These are phyloP conservation scores for Eueides isabella DNA, from an alignment of 1,140 invertebrate species.

Conservation along the genomic window DNA sequence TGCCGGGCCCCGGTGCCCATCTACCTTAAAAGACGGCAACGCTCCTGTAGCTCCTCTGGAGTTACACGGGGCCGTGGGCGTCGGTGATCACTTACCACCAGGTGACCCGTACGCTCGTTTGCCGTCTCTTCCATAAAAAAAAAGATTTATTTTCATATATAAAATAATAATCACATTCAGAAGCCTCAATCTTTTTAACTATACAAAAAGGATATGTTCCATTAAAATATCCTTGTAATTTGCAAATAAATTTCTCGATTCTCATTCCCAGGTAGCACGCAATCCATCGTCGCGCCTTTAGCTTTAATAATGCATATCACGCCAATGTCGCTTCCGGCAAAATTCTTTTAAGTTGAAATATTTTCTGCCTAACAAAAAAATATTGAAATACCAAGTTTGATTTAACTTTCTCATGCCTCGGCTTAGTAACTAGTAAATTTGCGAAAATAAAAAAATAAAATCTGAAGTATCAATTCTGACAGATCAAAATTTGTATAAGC, in stretches of 20 bases:
- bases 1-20: too few relatives aligned
- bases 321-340: slow-evolving; percentile 10
- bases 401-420: background rate
- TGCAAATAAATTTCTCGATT: slow-evolving; percentile 2
- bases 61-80: too few relatives aligned
- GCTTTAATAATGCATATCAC: slow-evolving; percentile 10
- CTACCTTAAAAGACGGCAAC: too few relatives aligned
- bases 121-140: too few relatives aligned
- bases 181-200: background rate
- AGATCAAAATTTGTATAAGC: too few relatives aligned
- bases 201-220: background rate
- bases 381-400: background rate
- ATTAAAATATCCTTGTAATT: slow-evolving; percentile 4
- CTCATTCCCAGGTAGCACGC: slow-evolving; percentile 12
- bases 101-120: too few relatives aligned
- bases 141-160: too few relatives aligned
- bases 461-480: too few relatives aligned
- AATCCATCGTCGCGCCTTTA: slow-evolving; percentile 8
- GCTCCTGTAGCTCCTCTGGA: too few relatives aligned
- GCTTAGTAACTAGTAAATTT: background rate
- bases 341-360: background rate
- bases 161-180: background rate
- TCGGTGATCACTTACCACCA: too few relatives aligned
- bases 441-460: too few relatives aligned
- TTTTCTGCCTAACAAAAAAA: background rate